Percentiles rank a stretch among this genome's conserved stretches.
These are phyloP conservation scores for Cantharis nigra DNA, from an alignment of 2,888 invertebrate species.

Conservation along the genomic window DNA sequence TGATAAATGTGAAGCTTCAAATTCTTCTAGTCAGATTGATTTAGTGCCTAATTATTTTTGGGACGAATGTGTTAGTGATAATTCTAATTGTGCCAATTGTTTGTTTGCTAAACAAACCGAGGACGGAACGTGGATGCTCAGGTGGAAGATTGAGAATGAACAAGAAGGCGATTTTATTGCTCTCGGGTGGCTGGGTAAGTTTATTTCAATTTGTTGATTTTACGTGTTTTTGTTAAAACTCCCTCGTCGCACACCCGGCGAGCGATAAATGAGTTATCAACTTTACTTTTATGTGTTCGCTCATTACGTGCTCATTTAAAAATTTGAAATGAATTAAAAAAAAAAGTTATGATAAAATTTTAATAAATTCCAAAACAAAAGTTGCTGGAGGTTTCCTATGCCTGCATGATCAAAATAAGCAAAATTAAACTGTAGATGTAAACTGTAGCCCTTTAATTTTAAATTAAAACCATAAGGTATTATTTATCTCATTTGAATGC, in stretches of 20 bases:
- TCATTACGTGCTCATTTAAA: background rate
- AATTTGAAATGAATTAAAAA: background rate
- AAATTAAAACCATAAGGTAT: too few species aligned
- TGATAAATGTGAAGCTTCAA: conserved; percentile 24
- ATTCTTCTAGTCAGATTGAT: conserved; percentile 20
- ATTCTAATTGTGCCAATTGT: conserved; percentile 1
- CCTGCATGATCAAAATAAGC: too few species aligned
- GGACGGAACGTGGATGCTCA: conserved; percentile 49
- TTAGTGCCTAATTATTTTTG: conserved; percentile 11
- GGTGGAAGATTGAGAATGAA: conserved; percentile 57
- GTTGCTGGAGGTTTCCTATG: too few species aligned
- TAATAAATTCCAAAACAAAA: too few species aligned
- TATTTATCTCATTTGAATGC: too few species aligned
- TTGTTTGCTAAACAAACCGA: conserved; percentile 57
- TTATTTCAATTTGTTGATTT: background rate
- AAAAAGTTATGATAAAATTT: too few species aligned
- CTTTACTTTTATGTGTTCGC: background rate
- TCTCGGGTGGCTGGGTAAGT: conserved; percentile 62
- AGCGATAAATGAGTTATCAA: background rate
- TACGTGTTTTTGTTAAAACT: background rate
- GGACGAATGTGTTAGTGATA: conserved; percentile 6
- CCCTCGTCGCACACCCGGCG: background rate
- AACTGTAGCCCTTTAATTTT: too few species aligned
- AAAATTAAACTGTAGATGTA: too few species aligned
- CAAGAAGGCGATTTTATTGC: conserved; percentile 62